Conservation (phyloP, 2,888 invertebrate species). For the Thalpophila matura region DNA sequence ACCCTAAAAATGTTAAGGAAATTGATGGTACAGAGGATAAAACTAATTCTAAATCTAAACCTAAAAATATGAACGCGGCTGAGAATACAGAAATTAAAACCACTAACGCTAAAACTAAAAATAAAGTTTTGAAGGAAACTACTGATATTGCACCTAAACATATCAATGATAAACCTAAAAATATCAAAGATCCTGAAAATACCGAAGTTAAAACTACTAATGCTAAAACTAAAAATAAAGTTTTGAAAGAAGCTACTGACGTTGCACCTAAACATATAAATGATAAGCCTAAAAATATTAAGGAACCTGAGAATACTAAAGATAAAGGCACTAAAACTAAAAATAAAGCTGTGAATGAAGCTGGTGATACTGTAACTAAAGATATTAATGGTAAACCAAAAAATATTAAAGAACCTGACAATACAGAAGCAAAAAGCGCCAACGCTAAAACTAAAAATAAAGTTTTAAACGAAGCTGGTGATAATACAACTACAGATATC, state of each 20-base stretch:
- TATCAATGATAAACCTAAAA: no score
- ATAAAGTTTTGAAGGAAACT: conserved; percentile 5
- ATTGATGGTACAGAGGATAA: conserved; percentile 26
- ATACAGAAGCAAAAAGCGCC: background rate
- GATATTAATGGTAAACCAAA: conserved; percentile 12
- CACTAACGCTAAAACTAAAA: conserved; percentile 25
- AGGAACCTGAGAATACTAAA: no score
- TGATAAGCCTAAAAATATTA: no score
- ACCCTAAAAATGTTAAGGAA: conserved; percentile 35
- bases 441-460: conserved; percentile 17
- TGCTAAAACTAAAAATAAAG: conserved; percentile 2
- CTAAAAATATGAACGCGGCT: conserved; percentile 24
- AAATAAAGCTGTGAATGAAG: no score
- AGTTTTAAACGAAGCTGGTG: background rate
- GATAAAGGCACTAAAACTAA: no score
- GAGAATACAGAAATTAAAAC: conserved; percentile 31
- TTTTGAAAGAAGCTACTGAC: conserved; percentile 2
- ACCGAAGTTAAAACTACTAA: background rate
- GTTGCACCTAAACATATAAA: no score
- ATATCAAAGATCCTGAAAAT: no score
- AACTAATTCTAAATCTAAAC: background rate
- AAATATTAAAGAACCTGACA: conserved; percentile 16
- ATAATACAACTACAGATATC: conserved; percentile 17
- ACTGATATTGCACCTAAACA: no score
- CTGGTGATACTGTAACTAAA: background rate